phyloP scores from a whole-genome alignment of 2,113 vertebrate species.

The Peromyscus leucopus region DNA sequence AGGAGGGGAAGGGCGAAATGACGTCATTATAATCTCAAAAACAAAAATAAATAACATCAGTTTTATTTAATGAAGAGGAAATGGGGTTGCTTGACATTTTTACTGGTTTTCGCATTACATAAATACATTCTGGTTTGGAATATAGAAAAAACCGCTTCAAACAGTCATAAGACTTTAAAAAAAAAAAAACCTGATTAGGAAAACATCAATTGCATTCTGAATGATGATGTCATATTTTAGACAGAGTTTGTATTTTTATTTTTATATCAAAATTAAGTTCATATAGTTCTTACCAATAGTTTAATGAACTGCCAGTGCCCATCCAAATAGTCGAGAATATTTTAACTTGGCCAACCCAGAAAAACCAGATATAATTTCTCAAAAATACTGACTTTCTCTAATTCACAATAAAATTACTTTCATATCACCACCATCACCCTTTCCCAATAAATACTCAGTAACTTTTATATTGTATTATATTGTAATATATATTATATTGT shows the following conservation, averaged over 20 bases:
- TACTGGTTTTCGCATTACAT: background rate
- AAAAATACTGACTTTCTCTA: background rate
- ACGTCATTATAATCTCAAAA: background rate
- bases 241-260: constrained; percentile 44
- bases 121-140: background rate
- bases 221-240: constrained; percentile 1
- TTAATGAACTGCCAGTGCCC: constrained; percentile 30
- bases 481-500: background rate
- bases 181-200: constrained; percentile 21
- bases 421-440: background rate
- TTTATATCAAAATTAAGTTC: constrained; percentile 54
- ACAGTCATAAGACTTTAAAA: background rate
- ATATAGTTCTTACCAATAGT: constrained; percentile 24
- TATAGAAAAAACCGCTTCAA: constrained; percentile 39
- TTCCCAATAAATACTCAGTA: background rate
- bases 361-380: background rate
- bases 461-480: background rate
- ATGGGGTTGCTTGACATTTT: background rate
- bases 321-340: constrained; percentile 15
- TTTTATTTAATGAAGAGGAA: constrained; percentile 44
- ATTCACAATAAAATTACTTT: background rate
- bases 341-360: background rate
- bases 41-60: background rate
- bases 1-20: background rate
- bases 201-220: background rate